These are phyloP conservation scores for Boloria selene DNA, from an alignment of 2,888 invertebrate genomes.

Conservation along the genomic window DNA sequence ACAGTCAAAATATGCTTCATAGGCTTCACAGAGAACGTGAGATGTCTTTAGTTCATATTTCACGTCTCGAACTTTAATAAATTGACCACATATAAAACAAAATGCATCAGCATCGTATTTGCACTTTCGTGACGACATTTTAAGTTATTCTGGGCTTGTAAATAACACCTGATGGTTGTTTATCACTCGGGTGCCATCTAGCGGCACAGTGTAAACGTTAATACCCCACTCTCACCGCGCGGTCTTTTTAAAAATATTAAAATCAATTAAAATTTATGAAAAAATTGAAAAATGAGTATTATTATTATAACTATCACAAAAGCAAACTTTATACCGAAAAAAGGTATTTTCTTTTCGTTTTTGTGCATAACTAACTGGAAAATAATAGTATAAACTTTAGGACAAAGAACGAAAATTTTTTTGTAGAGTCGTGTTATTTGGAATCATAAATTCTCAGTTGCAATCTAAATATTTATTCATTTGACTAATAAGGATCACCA, in stretches of 20 bases:
- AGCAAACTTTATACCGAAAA: constrained; percentile 35
- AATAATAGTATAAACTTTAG: constrained; percentile 26
- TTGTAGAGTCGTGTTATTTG: constrained; percentile 16
- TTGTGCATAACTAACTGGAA: constrained; percentile 21
- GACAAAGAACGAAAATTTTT: constrained; percentile 34
- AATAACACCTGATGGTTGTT: constrained; percentile 41
- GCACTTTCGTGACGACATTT: constrained; percentile 39
- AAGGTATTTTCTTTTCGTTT: constrained; percentile 12
- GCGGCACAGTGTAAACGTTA: constrained; percentile 41
- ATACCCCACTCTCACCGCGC: constrained; percentile 38
- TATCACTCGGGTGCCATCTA: constrained; percentile 42
- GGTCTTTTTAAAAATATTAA: constrained; percentile 39
- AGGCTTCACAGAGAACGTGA: constrained; percentile 35
- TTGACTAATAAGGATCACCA: no score
- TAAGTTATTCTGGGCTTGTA: constrained; percentile 35
- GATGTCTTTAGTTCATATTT: constrained; percentile 40
- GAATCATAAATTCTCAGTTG: no score
- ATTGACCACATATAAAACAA: constrained; percentile 39
- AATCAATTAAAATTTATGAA: constrained; percentile 34
- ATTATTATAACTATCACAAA: constrained; percentile 27
- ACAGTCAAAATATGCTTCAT: constrained; percentile 36
- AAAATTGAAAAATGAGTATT: constrained; percentile 35
- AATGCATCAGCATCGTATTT: constrained; percentile 41
- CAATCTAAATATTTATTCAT: no score
- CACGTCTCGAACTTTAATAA: constrained; percentile 40